Base-by-base conservation (phyloP, 2,888 invertebrate genomes). In the Noctua comes region DNA sequence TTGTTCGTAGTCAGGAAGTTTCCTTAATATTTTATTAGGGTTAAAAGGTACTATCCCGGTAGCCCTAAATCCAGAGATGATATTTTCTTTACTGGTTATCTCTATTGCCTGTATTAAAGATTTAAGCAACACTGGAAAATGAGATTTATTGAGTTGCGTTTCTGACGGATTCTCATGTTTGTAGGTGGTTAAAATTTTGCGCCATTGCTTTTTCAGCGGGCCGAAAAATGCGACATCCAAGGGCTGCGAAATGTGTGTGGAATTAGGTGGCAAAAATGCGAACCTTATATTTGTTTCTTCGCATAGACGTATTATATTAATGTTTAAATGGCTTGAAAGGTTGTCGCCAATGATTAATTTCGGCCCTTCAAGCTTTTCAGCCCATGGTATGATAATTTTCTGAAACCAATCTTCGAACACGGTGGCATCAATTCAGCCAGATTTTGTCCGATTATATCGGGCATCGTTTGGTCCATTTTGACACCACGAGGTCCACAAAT, bases 381-480 rank as follows among this genome's bases (percentile, higher is more conserved):
- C 83, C 82, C 79, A 86, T 76, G 85, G 83, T 68, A 86, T 80
- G 62, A 86, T 68, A 51, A 88, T 74, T 71, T 43, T 80, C 54
- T 57, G 24, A 51, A 85, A 81, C 88, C 86, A 87, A 68, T 87
- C 86, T 74, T 77, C 68, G 62, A 88, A 86, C 18, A 75, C 76
- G n/a, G 76, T 80, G 21, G 84, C 64, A 66, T 89, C 85, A 62
- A 88, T 86, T 84, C 85, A 88, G 31, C 86, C 88, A 40, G 79
- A 79, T 68, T 80, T 85, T 13, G 84, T 85, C 57, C 87, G 51
- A 76, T 88, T 88, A 74, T 82, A 88, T 68, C 84, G 36, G 40
- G 75, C 75, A 65, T 48, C 69, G n/a, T 62, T 43, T 48, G 88
- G 87, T 40, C 87, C 86, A 78, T 79, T 74, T 80, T 76, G 40